phyloP scores from a whole-genome alignment of 2,113 vertebrate genomes.

The Nothocercus julius region DNA sequence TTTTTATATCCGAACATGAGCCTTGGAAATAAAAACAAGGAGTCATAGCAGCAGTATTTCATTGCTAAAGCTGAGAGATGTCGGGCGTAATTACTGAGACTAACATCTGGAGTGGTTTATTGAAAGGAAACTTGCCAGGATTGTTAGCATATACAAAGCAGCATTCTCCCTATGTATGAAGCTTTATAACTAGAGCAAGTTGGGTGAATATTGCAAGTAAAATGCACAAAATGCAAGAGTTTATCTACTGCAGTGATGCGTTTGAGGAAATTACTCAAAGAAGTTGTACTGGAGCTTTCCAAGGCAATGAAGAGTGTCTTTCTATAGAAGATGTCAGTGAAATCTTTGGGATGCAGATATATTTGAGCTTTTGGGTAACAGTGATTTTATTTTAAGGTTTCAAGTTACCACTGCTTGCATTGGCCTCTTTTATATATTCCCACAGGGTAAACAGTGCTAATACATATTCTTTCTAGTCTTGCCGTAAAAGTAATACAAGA shows the following conservation, averaged over 20 bases:
- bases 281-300: background rate
- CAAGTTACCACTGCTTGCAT: background rate
- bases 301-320: background rate
- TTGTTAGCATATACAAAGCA: constrained; percentile 68
- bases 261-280: background rate
- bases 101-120: constrained; percentile 80
- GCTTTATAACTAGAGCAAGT: constrained; percentile 53
- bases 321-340: background rate
- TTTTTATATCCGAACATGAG: constrained; percentile 67
- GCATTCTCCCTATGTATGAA: constrained; percentile 71
- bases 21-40: constrained; percentile 73
- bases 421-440: background rate
- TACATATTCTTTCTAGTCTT: background rate
- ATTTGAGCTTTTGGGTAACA: background rate
- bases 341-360: background rate
- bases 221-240: constrained; percentile 28
- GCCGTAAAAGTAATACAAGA: background rate
- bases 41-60: constrained; percentile 72
- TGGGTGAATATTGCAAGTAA: constrained; percentile 21
- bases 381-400: background rate
- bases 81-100: constrained; percentile 75
- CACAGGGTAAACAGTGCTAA: background rate
- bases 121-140: constrained; percentile 76
- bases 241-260: background rate
- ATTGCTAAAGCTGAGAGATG: constrained; percentile 77